phyloP scores from a whole-genome alignment of 2,888 invertebrate genomes.

The Lasioglossum zephyrum region DNA sequence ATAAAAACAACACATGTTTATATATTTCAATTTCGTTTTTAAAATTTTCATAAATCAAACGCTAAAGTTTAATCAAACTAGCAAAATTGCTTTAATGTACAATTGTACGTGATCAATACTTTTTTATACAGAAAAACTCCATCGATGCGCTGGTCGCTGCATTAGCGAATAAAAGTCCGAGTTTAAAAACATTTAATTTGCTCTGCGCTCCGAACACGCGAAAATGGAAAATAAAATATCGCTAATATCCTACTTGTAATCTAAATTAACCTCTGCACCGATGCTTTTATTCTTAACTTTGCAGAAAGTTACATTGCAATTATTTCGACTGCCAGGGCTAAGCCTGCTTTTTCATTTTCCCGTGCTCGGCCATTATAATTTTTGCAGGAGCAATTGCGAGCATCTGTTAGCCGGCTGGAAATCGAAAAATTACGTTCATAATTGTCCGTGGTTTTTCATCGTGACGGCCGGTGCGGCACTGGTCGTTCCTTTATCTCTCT shows the following conservation, averaged over 20 bases:
- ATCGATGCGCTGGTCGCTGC: too few species aligned
- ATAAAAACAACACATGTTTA: too few species aligned
- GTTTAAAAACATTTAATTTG: background rate
- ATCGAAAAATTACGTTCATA: constrained; percentile 12
- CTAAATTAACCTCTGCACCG: background rate
- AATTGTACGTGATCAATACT: background rate
- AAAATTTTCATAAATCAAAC: too few species aligned
- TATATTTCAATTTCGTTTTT: too few species aligned
- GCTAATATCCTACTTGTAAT: background rate
- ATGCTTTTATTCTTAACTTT: background rate
- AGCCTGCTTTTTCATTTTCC: background rate
- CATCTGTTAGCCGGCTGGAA: background rate
- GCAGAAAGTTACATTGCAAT: background rate
- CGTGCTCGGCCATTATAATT: background rate
- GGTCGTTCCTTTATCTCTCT: background rate
- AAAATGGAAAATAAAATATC: background rate
- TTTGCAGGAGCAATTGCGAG: background rate
- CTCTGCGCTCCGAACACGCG: background rate
- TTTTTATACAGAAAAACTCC: background rate
- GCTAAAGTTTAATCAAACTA: too few species aligned
- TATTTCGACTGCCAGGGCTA: background rate
- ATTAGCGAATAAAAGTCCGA: background rate
- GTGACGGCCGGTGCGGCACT: background rate
- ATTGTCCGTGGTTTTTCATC: background rate
- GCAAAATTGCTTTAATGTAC: too few species aligned